These are phyloP conservation scores for Chouioia cunea DNA, from an alignment of 2,888 invertebrate genomes.

Conservation along the genomic window DNA sequence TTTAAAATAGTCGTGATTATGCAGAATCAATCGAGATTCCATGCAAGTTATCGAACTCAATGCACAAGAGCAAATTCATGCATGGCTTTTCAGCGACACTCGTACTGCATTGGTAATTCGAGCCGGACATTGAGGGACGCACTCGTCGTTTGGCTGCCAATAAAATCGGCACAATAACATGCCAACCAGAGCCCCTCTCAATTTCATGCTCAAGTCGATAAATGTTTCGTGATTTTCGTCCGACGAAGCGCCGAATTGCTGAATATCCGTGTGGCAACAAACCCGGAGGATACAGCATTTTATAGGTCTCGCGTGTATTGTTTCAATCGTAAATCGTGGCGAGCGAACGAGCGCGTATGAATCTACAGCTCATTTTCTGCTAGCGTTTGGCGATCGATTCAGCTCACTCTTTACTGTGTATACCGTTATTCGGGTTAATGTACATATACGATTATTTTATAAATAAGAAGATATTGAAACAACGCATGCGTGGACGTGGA, in stretches of 20 bases:
- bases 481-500: too few species aligned
- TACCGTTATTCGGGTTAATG: too few species aligned
- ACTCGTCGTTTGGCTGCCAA: conserved; percentile 40
- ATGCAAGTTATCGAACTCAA: conserved; percentile 43
- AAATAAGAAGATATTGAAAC: too few species aligned
- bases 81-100: background rate
- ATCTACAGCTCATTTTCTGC: conserved; percentile 25
- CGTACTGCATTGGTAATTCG: conserved; percentile 31
- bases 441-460: too few species aligned
- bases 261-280: conserved; percentile 29
- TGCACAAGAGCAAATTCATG: background rate
- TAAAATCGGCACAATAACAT: conserved; percentile 44
- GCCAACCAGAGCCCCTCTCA: conserved; percentile 23
- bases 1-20: conserved; percentile 38
- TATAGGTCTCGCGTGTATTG: conserved; percentile 44
- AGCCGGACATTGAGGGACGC: conserved; percentile 46
- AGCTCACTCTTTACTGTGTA: too few species aligned
- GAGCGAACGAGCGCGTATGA: background rate
- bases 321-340: conserved; percentile 33
- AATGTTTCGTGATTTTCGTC: conserved; percentile 46
- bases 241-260: conserved; percentile 27
- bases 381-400: background rate
- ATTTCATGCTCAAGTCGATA: conserved; percentile 44
- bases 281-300: conserved; percentile 39
- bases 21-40: conserved; percentile 42